Base-by-base conservation (phyloP, 1,140 invertebrate species). In the Lethocerus indicus region DNA sequence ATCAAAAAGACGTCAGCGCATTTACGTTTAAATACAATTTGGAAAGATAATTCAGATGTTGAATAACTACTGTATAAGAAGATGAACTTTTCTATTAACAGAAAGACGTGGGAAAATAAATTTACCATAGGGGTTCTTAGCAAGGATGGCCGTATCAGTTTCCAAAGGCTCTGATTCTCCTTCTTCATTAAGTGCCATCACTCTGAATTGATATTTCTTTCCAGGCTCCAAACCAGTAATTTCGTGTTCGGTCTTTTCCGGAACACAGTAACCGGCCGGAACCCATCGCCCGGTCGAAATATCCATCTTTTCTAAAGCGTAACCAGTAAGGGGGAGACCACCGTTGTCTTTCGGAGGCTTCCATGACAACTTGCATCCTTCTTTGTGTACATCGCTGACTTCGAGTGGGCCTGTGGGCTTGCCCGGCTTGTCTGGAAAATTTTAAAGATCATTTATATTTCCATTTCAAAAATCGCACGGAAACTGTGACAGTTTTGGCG, bases 331-430 rank as follows among this genome's bases (percentile, higher is more conserved):
- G 4, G 93, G 92, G 27, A 92, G 67, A 40, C 91, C 92, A 50
- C 94, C 94, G 58, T 95, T 90, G 63, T 98, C 92, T 63, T 85
- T 87, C 7, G 93, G 88, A 60, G 88, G 87, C 16, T 87, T 86
- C 95, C 95, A 98, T 56, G 85, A 82, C 4, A 98, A 68, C 61
- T 91, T 97, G 61, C 87, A 91, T 24, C 88, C 87, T 61, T 96
- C 91, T 51, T 94, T 95, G 61, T 93, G 87, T 0, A 98, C 76
- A 62, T 96, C 89, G 0, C 73, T 76, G 3, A 94, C 87, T 64
- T 93, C 87, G 1, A 98, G 63, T 1, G 93, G 93, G 37, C 91
- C 93, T 68, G 94, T 87, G 0, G 94, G 94, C 58, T 85, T 83
- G 35, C 81, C 80, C 46, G 95, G 95, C 61, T 92, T 95, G 61